Conservation (phyloP, 2,797 vertebrate genomes). For the Malacoraja senta region DNA sequence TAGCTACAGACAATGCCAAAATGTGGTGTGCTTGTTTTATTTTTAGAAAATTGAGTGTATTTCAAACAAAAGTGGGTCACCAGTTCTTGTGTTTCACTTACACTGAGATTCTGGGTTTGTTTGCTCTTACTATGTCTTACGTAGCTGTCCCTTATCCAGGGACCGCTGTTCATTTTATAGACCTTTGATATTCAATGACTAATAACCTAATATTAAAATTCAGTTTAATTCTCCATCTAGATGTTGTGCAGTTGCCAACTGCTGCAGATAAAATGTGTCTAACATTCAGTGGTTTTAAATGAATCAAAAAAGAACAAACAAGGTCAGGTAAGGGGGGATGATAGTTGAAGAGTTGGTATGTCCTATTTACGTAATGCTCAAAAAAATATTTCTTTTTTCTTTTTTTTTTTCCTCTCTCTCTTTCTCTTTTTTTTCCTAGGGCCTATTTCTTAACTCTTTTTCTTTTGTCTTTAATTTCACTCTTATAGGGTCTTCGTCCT, state of each 20-base stretch:
- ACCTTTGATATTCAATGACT: background rate
- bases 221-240: background rate
- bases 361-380: too few species aligned
- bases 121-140: background rate
- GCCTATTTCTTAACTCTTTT: too few species aligned
- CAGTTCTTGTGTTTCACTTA: background rate
- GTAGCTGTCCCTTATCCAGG: background rate
- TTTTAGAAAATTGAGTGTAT: conserved; percentile 18
- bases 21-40: background rate
- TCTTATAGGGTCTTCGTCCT: too few species aligned
- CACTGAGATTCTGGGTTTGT: background rate
- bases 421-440: too few species aligned
- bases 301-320: background rate
- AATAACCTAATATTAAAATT: background rate
- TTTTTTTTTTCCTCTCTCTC: too few species aligned
- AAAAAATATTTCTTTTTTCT: too few species aligned
- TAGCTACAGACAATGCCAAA: background rate
- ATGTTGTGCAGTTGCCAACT: background rate
- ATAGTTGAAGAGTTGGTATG: too few species aligned
- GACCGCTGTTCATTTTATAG: background rate
- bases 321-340: too few species aligned
- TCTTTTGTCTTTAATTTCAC: too few species aligned
- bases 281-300: background rate
- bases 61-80: background rate
- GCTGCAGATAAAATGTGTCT: background rate